phyloP scores from a whole-genome alignment of 2,797 vertebrate species.

The Phataginus tricuspis region DNA sequence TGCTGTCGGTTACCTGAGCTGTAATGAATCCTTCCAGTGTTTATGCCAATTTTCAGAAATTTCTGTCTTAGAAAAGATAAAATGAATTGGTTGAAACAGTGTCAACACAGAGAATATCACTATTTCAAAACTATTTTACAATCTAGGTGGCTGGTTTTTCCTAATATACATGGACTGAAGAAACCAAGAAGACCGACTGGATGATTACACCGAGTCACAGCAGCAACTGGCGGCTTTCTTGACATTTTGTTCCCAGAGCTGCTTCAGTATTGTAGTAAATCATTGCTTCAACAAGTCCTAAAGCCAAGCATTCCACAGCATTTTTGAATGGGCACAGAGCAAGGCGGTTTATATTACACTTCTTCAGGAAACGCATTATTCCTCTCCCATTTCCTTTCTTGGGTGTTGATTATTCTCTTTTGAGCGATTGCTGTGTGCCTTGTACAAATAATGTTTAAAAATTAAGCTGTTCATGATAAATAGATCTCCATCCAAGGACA shows the following conservation, averaged over 20 bases:
- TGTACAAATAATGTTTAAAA: not conserved
- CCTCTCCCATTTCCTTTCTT: not conserved
- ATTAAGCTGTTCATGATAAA: not conserved
- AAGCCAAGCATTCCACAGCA: not conserved
- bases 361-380: not conserved
- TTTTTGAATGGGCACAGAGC: not conserved
- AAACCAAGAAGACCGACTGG: not conserved
- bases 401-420: not conserved
- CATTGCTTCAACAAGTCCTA: not conserved
- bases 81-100: slow-evolving; percentile 34
- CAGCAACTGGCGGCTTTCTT: not conserved
- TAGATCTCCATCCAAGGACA: not conserved
- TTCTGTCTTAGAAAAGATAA: slow-evolving; percentile 63
- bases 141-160: not conserved
- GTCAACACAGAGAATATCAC: slow-evolving; percentile 43
- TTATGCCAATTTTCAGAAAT: slow-evolving; percentile 40
- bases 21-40: slow-evolving; percentile 52
- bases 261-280: not conserved
- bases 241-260: not conserved
- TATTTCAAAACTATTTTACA: slow-evolving; percentile 23
- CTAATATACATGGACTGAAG: not conserved
- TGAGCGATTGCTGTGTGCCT: not conserved
- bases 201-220: not conserved
- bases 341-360: not conserved
- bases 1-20: slow-evolving; percentile 65